Base-by-base conservation (phyloP, 2,888 invertebrate species). In the Drosophila meridionalis region DNA sequence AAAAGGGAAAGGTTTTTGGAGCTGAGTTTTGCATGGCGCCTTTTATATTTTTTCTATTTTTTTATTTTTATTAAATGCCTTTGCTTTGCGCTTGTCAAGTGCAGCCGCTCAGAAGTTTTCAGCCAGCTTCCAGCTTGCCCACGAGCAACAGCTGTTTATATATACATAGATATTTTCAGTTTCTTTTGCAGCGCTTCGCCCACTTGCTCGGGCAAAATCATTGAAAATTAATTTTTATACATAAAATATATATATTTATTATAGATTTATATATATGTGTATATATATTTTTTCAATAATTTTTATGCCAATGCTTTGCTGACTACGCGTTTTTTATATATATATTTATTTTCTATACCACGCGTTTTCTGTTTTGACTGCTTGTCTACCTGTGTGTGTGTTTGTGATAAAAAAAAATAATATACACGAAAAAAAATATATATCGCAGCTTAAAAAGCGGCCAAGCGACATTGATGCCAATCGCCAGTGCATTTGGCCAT, bases 391-490 rank as follows among this genome's bases (percentile, higher is more conserved):
- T 70, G 63, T 70, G 28, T 55, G 42, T 73, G 57, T 52, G 42
- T 60, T 67, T 20, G 65, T 66, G 69, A 2, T 0, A 40, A 14
- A 40, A 40, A 40, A 40, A 40, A 40, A 40, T 73, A 67, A 72
- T 59, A 74, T 63, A 63, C 67, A 43, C 67, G 68, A 53, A 64
- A 30, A 63, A 70, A 53, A 26, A 40, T 40, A 38, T 11, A 34
- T 50, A 50, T 34, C 56, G 52, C 58, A 62, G 76, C 66, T 68
- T 76, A 71, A 85, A 90, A 89, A 87, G 80, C 90, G 71, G 76
- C 80, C 90, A 83, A 90, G 80, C 90, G 90, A 90, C 87, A 87
- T 87, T 87, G 90, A 90, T 88, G 90, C 81, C 82, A 87, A 87
- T 89, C 84, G 76, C 61, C 75, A 69, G 60, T 89, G 84, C 84